phyloP scores from a whole-genome alignment of 2,113 vertebrate species.

The Equus przewalskii region DNA sequence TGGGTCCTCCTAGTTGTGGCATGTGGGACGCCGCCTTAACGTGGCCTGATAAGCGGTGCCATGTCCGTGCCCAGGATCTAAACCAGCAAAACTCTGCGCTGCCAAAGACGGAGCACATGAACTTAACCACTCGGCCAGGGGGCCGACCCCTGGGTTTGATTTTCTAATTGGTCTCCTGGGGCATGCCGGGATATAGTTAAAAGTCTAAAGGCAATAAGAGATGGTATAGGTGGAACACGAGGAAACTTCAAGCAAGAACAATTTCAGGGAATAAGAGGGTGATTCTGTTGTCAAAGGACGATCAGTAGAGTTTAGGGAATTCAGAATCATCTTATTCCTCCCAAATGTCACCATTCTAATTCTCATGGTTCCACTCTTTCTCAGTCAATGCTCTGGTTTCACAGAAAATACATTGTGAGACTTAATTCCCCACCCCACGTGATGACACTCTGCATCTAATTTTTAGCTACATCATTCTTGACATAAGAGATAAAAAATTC shows the following conservation, averaged over 20 bases:
- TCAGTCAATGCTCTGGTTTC: not conserved
- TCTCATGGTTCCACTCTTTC: not conserved
- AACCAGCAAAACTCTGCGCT: too few relatives aligned
- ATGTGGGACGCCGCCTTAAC: too few relatives aligned
- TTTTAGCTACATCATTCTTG: not conserved
- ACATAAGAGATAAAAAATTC: slow-evolving; percentile 18
- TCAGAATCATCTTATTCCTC: not conserved
- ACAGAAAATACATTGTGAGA: not conserved
- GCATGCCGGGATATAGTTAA: not conserved
- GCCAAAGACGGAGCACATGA: too few relatives aligned
- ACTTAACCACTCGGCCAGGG: too few relatives aligned
- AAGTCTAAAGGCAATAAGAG: not conserved
- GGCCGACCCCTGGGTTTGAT: not conserved
- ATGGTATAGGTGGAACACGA: not conserved
- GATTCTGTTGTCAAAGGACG: not conserved
- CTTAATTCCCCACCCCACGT: not conserved
- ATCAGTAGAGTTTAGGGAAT: not conserved
- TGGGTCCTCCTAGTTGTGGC: too few relatives aligned
- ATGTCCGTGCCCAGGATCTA: too few relatives aligned
- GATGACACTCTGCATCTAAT: not conserved
- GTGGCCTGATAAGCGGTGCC: too few relatives aligned
- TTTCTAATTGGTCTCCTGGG: not conserved
- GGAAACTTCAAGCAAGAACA: not conserved
- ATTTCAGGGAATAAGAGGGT: not conserved
- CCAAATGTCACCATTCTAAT: not conserved